A percentile compares a stretch with the other conserved stretches of the same genome.
These are phyloP conservation scores for Gavia stellata DNA, from an alignment of 2,113 vertebrate genomes.

Conservation along the genomic window DNA sequence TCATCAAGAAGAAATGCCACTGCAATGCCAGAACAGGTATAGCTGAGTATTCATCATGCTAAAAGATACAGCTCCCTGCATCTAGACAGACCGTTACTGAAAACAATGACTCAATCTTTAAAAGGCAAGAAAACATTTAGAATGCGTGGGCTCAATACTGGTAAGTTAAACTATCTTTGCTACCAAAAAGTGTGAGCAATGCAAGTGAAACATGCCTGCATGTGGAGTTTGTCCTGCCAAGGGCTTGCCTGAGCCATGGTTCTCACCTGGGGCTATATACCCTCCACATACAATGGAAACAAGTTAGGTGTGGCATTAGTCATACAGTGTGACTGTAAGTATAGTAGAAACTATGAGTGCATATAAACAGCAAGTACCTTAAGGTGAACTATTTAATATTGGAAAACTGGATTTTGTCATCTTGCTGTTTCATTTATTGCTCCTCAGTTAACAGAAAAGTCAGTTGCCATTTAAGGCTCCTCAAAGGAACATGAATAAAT, in stretches of 20 bases:
- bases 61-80: background rate
- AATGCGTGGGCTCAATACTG: background rate
- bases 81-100: background rate
- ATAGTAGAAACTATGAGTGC: background rate
- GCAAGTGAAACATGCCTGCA: background rate
- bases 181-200: background rate
- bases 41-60: background rate
- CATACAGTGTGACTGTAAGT: background rate
- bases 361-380: background rate
- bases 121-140: background rate
- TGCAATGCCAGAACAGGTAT: background rate
- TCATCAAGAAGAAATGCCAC: background rate
- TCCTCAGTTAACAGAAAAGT: background rate
- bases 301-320: background rate
- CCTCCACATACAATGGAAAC: background rate
- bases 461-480: background rate
- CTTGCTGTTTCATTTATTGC: background rate
- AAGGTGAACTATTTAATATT: background rate
- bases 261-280: background rate
- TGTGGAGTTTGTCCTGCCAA: background rate
- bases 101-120: background rate
- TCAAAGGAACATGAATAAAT: background rate
- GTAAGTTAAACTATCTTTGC: background rate
- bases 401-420: background rate
- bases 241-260: background rate